Evolutionary conservation across 2,113 vertebrate species (phyloP).

Genomic region (Lichenostomus cassidix): DNA sequence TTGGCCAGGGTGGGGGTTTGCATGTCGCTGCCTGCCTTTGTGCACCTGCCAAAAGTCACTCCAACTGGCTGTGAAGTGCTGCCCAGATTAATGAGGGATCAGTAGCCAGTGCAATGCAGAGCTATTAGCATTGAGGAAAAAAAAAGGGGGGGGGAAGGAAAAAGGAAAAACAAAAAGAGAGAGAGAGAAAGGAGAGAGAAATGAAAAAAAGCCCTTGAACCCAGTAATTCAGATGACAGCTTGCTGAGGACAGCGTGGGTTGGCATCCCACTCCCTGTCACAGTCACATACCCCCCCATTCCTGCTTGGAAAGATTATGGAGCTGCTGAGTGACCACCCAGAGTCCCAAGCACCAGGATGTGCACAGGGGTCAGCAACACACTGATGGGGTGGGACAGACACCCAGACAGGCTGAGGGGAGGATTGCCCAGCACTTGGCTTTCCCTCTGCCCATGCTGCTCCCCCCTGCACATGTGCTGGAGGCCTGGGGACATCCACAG

Average conservation of each 20-base stretch:
- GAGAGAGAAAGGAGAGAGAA: neutral
- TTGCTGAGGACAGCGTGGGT: neutral
- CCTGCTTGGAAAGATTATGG: neutral
- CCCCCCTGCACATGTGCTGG: neutral
- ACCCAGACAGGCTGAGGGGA: neutral
- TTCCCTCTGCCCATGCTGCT: neutral
- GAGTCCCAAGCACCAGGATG: neutral
- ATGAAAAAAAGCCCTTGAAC: neutral
- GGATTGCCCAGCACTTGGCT: rapidly evolving
- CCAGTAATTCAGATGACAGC: neutral
- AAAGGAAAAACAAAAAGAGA: neutral
- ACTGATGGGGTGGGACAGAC: neutral
- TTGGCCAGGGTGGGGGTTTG: neutral
- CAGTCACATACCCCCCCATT: neutral
- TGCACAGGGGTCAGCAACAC: neutral
- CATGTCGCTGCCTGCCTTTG: constrained; percentile 4
- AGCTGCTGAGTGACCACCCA: neutral
- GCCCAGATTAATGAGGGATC: constrained; percentile 66
- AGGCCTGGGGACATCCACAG: neutral
- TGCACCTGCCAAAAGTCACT: constrained; percentile 67
- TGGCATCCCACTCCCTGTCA: neutral
- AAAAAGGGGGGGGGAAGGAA: neutral
- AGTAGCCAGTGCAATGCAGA: constrained; percentile 50
- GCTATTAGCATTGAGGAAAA: constrained; percentile 39
- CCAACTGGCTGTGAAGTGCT: constrained; percentile 3